Percentiles rank a stretch among this genome's conserved stretches.
Conservation (phyloP, 1,140 invertebrate species). For the Trinorchestia longiramus region DNA sequence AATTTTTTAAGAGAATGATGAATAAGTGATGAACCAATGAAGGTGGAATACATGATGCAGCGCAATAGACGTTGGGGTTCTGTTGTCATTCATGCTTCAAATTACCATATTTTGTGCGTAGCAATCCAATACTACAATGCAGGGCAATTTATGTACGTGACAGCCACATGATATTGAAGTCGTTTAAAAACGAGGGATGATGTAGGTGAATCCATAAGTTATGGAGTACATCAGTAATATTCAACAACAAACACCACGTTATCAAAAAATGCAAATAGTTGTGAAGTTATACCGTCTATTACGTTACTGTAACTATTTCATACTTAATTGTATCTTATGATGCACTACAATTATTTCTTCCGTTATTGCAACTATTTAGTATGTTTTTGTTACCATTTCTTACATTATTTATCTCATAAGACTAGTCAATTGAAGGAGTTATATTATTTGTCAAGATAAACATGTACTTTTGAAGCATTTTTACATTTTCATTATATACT, state of each 20-base stretch:
- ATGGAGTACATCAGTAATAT: not conserved
- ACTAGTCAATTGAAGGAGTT: too few species aligned
- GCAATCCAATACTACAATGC: not conserved
- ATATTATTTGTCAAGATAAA: too few species aligned
- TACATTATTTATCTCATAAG: too few species aligned
- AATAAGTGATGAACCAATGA: not conserved
- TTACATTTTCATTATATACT: too few species aligned
- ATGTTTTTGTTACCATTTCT: too few species aligned
- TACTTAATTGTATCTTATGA: too few species aligned
- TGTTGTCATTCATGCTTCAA: not conserved
- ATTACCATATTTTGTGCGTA: not conserved
- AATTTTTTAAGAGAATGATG: not conserved
- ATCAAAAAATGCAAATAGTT: not conserved
- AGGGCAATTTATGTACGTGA: not conserved
- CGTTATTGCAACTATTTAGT: too few species aligned
- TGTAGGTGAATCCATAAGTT: not conserved
- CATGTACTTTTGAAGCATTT: too few species aligned
- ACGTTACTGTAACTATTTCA: too few species aligned
- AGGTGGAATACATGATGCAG: not conserved
- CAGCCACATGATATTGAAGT: not conserved
- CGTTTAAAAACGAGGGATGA: not conserved
- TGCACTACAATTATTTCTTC: too few species aligned
- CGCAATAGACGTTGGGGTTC: not conserved
- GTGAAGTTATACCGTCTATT: too few species aligned
- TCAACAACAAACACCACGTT: not conserved